Base-by-base conservation (phyloP, 1,140 invertebrate genomes). In the Zaprionus capensis region DNA sequence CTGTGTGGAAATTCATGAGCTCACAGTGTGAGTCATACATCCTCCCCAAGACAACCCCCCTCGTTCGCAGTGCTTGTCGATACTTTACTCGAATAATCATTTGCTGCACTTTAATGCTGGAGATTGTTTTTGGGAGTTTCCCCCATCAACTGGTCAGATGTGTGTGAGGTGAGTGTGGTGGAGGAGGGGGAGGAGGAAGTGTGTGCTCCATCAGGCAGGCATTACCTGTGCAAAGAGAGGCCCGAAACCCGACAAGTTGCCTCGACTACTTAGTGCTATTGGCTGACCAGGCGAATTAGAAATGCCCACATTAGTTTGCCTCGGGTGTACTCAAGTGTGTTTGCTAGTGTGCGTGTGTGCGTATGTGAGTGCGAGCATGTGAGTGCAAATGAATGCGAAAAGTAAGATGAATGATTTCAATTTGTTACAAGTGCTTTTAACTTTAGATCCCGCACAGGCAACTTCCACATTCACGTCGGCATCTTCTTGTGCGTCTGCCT, bases 371-470 rank as follows among this genome's bases (percentile, higher is more conserved):
- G 61, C 55, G 22, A 22, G 38, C 28, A 51, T 69, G 72, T 75
- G 68, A 80, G 78, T 76, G 79, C 70, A 80, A 90, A 82, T 82
- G 79, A 85, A 90, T 88, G 85, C 70, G 73, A 85, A 88, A 88
- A 88, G 82, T 86, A 84, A 84, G 85, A 83, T 87, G 82, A 83
- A 84, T 88, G 85, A 90, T 90, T 88, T 88, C 85, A 88, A 88
- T 88, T 88, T 84, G 85, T 88, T 88, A 81, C 81, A 82, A 88
- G 85, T 90, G 85, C 85, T 88, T 90, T 88, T 88, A 90, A 84
- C 79, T 85, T 90, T 68, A 80, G 81, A 82, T 75, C 62, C 68
- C 65, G 79, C 62, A 51, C 75, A 71, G 77, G 71, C 53, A 58
- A 41, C 57, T n/a, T 46, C n/a, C 41, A 17, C 41, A 46, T 46